These are phyloP conservation scores for Rhynchomys soricoides DNA, from an alignment of 2,113 vertebrate species.

Conservation along the genomic window DNA sequence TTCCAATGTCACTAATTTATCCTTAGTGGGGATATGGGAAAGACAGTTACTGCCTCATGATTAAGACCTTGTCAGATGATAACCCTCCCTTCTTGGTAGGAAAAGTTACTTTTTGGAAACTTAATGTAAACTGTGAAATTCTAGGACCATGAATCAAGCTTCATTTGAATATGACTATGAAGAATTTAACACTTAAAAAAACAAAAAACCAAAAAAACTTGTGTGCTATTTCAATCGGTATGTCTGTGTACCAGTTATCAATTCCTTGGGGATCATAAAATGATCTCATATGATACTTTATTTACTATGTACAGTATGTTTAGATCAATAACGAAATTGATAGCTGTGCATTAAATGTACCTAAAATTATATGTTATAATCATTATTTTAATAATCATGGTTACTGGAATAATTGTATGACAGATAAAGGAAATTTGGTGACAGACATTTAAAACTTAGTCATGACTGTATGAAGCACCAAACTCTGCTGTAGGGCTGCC, in stretches of 20 bases:
- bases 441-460: constrained; percentile 1
- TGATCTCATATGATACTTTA: neutral
- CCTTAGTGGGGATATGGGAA: neutral
- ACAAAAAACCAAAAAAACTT: no score
- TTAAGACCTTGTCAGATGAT: neutral
- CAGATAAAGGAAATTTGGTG: neutral
- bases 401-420: neutral
- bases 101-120: constrained; percentile 53
- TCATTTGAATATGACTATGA: constrained; percentile 24
- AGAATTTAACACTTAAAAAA: constrained; percentile 32
- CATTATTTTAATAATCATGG: neutral
- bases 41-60: neutral
- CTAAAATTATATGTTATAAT: neutral
- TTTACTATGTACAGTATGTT: neutral
- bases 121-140: constrained; percentile 57
- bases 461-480: neutral
- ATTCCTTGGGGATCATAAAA: neutral
- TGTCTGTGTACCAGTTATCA: neutral
- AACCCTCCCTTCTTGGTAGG: neutral
- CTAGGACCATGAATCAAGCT: constrained; percentile 42
- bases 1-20: neutral
- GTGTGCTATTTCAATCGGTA: neutral
- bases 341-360: neutral
- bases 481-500: neutral
- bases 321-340: neutral